Conservation (phyloP, 2,797 vertebrate species). For the Scolopax rusticola region DNA sequence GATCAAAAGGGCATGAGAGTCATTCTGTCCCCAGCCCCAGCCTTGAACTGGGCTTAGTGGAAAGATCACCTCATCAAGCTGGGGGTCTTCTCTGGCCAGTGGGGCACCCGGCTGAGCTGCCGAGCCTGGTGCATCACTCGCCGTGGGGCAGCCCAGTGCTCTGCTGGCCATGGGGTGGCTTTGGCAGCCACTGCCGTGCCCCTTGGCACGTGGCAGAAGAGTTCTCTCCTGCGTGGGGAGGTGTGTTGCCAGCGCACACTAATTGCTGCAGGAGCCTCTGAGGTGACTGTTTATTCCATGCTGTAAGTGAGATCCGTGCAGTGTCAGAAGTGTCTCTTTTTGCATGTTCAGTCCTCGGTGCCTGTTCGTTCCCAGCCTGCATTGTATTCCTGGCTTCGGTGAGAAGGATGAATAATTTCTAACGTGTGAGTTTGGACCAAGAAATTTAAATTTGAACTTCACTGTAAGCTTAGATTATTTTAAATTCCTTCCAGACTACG, state of each 20-base stretch:
- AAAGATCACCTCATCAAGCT: background rate
- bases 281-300: background rate
- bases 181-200: background rate
- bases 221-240: background rate
- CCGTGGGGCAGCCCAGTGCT: background rate
- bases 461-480: constrained; percentile 34
- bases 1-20: too few species aligned
- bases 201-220: accelerated
- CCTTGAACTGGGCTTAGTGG: accelerated
- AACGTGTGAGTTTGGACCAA: constrained; percentile 40
- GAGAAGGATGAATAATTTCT: constrained; percentile 24
- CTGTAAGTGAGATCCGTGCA: accelerated
- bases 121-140: background rate
- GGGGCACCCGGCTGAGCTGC: background rate
- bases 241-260: background rate
- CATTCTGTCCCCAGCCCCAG: background rate
- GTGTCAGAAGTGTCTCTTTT: background rate
- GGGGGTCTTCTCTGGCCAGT: accelerated
- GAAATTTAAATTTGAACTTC: constrained; percentile 53
- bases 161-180: background rate
- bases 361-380: background rate
- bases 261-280: background rate
- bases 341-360: background rate
- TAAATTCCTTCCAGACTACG: background rate
- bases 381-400: background rate